Percentiles rank a stretch among this genome's conserved stretches.
Evolutionary conservation across 1,140 invertebrate genomes (phyloP).

Genomic region (Cyclina sinensis): DNA sequence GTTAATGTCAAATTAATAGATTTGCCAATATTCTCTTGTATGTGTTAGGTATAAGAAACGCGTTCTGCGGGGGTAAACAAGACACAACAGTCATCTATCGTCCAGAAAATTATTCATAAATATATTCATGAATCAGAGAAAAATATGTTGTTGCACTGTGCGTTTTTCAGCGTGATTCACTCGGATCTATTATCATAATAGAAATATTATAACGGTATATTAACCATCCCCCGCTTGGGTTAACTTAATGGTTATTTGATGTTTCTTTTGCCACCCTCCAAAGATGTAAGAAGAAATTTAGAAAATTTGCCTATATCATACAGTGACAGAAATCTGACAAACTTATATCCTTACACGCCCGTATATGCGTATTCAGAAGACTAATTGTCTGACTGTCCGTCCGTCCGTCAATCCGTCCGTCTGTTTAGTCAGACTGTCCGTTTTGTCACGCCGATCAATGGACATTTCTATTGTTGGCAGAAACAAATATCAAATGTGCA

Average conservation of each 20-base stretch:
- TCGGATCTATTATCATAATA: neutral
- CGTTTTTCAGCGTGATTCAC: slow-evolving; percentile 5
- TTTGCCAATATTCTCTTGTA: neutral
- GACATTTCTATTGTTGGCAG: too few relatives aligned
- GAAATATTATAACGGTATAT: slow-evolving; percentile 27
- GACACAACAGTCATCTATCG: neutral
- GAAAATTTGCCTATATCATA: neutral
- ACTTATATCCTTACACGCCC: neutral
- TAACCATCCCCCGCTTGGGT: slow-evolving; percentile 22
- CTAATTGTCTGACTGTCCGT: too few relatives aligned
- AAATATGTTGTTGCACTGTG: neutral
- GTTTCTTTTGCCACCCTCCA: neutral
- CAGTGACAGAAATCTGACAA: neutral
- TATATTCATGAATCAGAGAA: slow-evolving; percentile 24
- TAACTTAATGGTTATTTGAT: slow-evolving; percentile 22
- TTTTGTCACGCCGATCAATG: too few relatives aligned
- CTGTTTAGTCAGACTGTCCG: too few relatives aligned
- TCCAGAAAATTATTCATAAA: slow-evolving; percentile 10
- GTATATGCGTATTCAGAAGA: too few relatives aligned
- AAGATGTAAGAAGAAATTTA: neutral
- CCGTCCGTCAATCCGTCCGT: too few relatives aligned
- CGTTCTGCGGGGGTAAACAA: neutral
- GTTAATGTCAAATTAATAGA: slow-evolving; percentile 3
- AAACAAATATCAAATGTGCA: neutral
- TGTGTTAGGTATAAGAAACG: neutral